Evolutionary conservation across 1,140 invertebrate genomes (phyloP), one percentile per base, ranked within the genome.

Genomic region (Monochamus saltuarius): DNA sequence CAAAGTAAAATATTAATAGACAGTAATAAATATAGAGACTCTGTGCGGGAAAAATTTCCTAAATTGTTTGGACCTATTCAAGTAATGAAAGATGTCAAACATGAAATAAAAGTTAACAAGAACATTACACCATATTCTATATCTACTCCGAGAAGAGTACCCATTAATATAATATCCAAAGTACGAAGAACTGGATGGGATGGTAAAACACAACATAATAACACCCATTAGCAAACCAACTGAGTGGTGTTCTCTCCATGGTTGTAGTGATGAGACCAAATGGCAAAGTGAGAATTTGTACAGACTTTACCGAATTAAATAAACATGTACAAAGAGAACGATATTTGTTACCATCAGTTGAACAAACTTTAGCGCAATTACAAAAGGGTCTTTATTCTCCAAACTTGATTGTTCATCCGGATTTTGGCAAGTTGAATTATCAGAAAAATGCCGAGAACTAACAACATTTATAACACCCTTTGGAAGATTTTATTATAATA

Each of bases 391-490:
- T 10, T n/a, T 16, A 16, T 47, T 47, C 4, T 47, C 19, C 6
- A 47, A 47, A 19, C 17, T 19, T 8, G 45, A 47, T 17, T 16
- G 3, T 7, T 16, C 6, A 1, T 17, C 13, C 16, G 35, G 49
- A 13, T 51, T 54, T 36, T 54, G 36, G 29, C 38, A 54, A 40
- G 19, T 54, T 0, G 2, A 17, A 10, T 7, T 54, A 11, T 7
- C 9, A 3, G 14, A 29, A 16, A 17, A 40, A 13, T 16, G 11
- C 4, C 9, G 7, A 13, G n/a, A 6, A 40, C 19, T 54, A n/a
- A 17, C 52, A 11, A 54, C 52, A 7, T 42, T 54, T 34, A 40
- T 54, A 40, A 54, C 38, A 17, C 52, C 52, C 6, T 54, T 54
- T n/a, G 22, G 37, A 40, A 40, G 36, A 42, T 54, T 42, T 54